phyloP scores from a whole-genome alignment of 1,140 invertebrate species.

The Drosophila ohnishii region DNA sequence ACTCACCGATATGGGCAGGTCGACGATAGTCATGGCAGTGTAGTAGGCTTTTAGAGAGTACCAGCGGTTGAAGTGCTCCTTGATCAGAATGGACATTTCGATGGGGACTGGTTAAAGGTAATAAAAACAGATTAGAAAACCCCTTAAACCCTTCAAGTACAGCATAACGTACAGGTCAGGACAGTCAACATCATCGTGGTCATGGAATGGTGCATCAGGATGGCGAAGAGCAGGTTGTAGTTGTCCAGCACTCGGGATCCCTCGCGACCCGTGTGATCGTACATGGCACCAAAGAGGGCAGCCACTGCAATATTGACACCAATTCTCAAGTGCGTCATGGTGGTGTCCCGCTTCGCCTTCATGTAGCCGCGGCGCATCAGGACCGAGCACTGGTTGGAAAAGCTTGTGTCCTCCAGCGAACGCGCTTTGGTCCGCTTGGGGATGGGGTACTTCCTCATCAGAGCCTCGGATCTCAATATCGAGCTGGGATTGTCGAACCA shows the following conservation, averaged over 20 bases:
- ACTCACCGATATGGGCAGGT: conserved; percentile 89
- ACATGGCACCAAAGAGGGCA: conserved; percentile 89
- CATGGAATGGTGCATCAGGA: conserved; percentile 93
- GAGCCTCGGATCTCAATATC: conserved; percentile 84
- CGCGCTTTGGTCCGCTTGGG: conserved; percentile 80
- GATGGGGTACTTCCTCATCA: conserved; percentile 85
- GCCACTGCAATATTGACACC: conserved; percentile 89
- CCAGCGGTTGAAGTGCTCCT: conserved; percentile 98
- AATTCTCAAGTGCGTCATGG: conserved; percentile 93
- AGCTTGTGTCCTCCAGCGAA: conserved; percentile 87
- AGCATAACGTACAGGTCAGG: conserved; percentile 85
- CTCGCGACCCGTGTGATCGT: conserved; percentile 88
- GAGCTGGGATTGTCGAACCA: conserved; percentile 87
- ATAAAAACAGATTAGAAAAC: background rate
- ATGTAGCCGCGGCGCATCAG: conserved; percentile 88
- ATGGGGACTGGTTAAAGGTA: conserved; percentile 87
- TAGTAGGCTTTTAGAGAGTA: conserved; percentile 97
- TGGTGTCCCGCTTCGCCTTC: conserved; percentile 91
- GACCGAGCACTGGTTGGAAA: conserved; percentile 88
- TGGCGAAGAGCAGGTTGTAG: conserved; percentile 91
- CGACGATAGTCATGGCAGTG: conserved; percentile 92
- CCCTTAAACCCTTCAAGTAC: background rate
- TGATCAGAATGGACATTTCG: conserved; percentile 94
- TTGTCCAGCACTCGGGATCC: conserved; percentile 90
- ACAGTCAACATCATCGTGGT: conserved; percentile 93